These are phyloP conservation scores for Rhea americana DNA, from an alignment of 2,113 vertebrate species.

Conservation along the genomic window DNA sequence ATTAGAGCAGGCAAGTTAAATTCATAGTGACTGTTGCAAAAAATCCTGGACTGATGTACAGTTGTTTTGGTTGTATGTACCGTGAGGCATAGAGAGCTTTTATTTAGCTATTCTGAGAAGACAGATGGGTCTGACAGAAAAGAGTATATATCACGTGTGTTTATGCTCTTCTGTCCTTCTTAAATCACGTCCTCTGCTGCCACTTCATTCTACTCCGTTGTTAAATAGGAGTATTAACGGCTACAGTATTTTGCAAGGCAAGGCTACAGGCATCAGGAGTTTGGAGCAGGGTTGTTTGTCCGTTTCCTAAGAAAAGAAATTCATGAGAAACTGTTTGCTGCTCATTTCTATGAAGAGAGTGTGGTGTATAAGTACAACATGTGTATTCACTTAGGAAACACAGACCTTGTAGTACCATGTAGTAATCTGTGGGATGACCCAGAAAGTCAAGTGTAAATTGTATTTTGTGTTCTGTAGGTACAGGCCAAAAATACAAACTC, in stretches of 20 bases:
- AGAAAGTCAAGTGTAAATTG: neutral
- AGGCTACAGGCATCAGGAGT: neutral
- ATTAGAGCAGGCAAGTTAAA: neutral
- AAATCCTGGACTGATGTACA: neutral
- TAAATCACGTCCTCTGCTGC: neutral
- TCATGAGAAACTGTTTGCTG: neutral
- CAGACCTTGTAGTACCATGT: neutral
- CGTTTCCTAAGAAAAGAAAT: neutral
- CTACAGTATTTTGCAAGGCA: neutral
- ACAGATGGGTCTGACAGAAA: constrained; percentile 20
- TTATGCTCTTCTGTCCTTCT: constrained; percentile 33
- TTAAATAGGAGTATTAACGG: neutral
- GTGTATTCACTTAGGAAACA: neutral
- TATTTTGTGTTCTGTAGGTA: neutral
- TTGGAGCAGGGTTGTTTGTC: neutral
- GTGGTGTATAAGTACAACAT: neutral
- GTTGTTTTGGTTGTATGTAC: neutral
- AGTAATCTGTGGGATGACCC: neutral
- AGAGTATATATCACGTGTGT: neutral
- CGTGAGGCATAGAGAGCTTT: neutral
- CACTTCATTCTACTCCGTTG: neutral
- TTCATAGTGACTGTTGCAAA: neutral
- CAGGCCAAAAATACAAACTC: neutral
- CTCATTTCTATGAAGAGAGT: neutral
- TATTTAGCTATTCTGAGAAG: neutral